phyloP scores from a whole-genome alignment of 2,797 vertebrate genomes.

The Momotus momota region DNA sequence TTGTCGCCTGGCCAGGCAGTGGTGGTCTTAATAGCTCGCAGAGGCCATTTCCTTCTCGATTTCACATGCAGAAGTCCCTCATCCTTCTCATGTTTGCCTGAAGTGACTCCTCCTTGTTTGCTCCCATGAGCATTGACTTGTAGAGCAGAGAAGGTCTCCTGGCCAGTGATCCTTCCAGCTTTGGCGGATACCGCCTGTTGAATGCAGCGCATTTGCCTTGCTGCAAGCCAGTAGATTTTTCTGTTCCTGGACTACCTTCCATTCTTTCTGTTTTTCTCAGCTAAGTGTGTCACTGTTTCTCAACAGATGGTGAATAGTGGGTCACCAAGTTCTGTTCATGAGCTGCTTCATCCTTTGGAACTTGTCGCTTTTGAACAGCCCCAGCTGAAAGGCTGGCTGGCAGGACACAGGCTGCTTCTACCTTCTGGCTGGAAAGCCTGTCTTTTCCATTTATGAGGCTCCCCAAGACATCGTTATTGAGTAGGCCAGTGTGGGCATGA shows the following conservation, averaged over 20 bases:
- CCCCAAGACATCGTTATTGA: not conserved
- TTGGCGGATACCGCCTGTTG: not conserved
- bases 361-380: not conserved
- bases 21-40: not conserved
- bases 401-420: not conserved
- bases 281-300: not conserved
- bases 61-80: not conserved
- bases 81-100: not conserved
- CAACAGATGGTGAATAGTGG: not conserved
- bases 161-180: not conserved
- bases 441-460: not conserved
- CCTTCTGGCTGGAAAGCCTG: not conserved
- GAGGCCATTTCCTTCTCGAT: not conserved
- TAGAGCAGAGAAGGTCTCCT: not conserved
- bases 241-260: not conserved
- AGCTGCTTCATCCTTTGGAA: not conserved
- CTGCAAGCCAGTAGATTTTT: not conserved
- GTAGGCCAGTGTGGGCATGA: not conserved
- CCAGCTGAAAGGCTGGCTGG: not conserved
- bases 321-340: not conserved
- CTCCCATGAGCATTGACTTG: not conserved
- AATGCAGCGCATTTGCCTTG: not conserved
- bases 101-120: not conserved
- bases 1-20: not conserved
- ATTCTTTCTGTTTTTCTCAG: not conserved